Evolutionary conservation across 2,797 vertebrate genomes (phyloP).

Genomic region (Chiloscyllium punctatum): DNA sequence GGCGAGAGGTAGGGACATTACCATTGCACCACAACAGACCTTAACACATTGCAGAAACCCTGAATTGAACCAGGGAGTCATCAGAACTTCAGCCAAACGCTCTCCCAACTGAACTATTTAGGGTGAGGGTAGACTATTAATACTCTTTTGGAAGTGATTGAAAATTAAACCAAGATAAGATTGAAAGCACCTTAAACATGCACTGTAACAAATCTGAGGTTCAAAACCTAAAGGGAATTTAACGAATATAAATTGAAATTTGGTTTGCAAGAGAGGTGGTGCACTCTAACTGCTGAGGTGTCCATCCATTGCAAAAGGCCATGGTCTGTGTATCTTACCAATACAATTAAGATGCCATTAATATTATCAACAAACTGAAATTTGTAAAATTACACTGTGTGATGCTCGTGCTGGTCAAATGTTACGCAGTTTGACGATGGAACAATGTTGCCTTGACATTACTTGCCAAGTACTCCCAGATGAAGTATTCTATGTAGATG

Average conservation of each 20-base stretch:
- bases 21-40: too few species aligned
- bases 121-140: too few species aligned
- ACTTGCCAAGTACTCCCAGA: background rate
- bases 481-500: background rate
- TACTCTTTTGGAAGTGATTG: too few species aligned
- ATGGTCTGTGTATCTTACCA: background rate
- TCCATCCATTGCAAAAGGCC: background rate
- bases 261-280: background rate
- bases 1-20: too few species aligned
- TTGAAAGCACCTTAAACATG: background rate
- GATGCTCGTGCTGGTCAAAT: background rate
- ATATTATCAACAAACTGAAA: background rate
- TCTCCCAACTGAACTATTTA: too few species aligned
- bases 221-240: background rate
- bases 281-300: background rate
- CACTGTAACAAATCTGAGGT: background rate
- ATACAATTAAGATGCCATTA: background rate
- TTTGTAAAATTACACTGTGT: background rate
- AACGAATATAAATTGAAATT: background rate
- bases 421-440: background rate
- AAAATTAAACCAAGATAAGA: too few species aligned
- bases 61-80: too few species aligned
- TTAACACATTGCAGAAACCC: too few species aligned
- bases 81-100: too few species aligned
- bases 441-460: background rate